Conservation (phyloP, 2,797 vertebrate genomes). For the Malurus splendens region DNA sequence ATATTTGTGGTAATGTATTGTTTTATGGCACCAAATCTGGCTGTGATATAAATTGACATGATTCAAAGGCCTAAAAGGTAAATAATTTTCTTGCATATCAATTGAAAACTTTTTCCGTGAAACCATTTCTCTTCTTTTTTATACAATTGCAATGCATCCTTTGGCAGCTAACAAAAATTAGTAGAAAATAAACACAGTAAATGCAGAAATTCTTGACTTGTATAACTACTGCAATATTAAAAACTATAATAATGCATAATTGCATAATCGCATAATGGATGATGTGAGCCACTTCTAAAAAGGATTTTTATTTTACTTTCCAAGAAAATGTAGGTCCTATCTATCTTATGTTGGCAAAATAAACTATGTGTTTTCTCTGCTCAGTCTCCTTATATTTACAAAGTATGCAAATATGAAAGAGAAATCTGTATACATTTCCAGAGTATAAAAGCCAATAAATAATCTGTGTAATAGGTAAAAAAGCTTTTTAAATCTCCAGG, state of each 20-base stretch:
- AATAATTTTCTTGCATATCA: neutral
- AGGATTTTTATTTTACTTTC: neutral
- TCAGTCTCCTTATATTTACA: neutral
- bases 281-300: neutral
- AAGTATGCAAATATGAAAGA: neutral
- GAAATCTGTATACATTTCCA: neutral
- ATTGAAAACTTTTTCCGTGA: neutral
- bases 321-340: neutral
- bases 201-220: neutral
- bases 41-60: neutral
- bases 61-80: neutral
- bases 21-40: neutral
- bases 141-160: neutral
- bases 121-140: neutral
- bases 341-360: neutral
- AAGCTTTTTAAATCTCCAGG: neutral
- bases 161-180: neutral
- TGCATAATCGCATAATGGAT: neutral
- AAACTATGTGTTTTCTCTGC: neutral
- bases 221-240: neutral
- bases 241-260: neutral
- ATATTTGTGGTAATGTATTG: neutral
- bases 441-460: neutral
- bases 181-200: neutral
- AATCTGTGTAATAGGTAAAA: neutral